Evolutionary conservation across 1,140 invertebrate species (phyloP).

Genomic region (Zeugodacus cucurbitae): DNA sequence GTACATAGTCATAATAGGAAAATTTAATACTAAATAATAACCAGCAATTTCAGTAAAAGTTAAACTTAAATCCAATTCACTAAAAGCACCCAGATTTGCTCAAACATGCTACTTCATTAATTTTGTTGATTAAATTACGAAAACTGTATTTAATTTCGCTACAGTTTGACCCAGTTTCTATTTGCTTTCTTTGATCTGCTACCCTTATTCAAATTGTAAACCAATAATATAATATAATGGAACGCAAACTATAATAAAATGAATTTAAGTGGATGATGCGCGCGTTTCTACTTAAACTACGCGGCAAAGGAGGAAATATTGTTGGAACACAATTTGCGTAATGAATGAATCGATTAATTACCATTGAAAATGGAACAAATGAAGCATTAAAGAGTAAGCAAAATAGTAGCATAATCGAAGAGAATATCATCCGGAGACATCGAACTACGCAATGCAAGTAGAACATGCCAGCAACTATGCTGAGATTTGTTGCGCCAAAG

Average conservation of each 20-base stretch:
- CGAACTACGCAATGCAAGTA: background rate
- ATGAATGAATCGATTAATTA: conserved; percentile 46
- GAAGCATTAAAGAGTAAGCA: background rate
- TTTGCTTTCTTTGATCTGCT: background rate
- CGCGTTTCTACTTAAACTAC: too few relatives aligned
- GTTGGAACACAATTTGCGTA: conserved; percentile 42
- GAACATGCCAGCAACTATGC: background rate
- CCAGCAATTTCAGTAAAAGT: too few relatives aligned
- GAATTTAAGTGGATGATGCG: background rate
- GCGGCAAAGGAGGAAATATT: background rate
- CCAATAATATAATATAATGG: background rate
- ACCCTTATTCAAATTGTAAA: background rate
- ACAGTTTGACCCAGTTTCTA: too few relatives aligned
- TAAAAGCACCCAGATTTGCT: too few relatives aligned
- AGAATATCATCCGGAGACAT: background rate
- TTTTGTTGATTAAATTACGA: too few relatives aligned
- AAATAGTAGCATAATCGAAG: background rate
- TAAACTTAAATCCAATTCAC: too few relatives aligned
- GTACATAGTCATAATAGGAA: too few relatives aligned
- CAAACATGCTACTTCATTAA: too few relatives aligned
- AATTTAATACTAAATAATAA: too few relatives aligned
- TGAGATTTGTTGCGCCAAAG: background rate
- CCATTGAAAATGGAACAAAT: conserved; percentile 45
- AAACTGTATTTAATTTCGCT: too few relatives aligned
- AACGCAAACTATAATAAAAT: background rate